Conservation (phyloP, 1,140 invertebrate species). For the Drosophila melanogaster region DNA sequence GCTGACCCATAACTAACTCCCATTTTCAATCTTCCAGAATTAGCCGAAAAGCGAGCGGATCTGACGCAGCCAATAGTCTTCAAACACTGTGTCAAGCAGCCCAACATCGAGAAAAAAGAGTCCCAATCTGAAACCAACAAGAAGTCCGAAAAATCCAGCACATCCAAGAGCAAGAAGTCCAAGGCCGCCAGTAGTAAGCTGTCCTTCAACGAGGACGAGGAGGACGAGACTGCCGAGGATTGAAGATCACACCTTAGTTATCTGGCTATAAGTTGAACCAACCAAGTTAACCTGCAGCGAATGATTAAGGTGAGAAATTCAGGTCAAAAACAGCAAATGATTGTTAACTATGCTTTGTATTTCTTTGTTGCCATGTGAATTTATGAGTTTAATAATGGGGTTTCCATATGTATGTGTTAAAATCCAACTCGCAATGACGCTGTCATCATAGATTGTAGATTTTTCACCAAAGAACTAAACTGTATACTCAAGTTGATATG, state of each 20-base stretch:
- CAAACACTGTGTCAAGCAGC: slow-evolving; percentile 62
- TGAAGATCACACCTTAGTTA: slow-evolving; percentile 11
- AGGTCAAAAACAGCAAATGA: slow-evolving; percentile 2
- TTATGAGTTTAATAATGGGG: slow-evolving; percentile 5
- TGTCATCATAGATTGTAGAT: neutral
- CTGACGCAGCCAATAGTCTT: slow-evolving; percentile 75
- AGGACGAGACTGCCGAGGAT: slow-evolving; percentile 64
- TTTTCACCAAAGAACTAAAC: neutral
- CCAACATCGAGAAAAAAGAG: slow-evolving; percentile 35
- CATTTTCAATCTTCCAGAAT: slow-evolving; percentile 50
- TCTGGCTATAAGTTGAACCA: neutral
- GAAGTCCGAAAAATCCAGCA: slow-evolving; percentile 8
- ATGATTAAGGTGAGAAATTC: slow-evolving; percentile 40
- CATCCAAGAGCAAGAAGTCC: slow-evolving; percentile 56
- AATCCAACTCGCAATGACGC: neutral
- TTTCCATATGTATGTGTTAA: neutral
- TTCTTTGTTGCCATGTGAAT: slow-evolving; percentile 11
- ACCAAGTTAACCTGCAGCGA: slow-evolving; percentile 10
- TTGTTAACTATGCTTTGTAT: neutral
- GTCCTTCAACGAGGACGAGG: slow-evolving; percentile 81
- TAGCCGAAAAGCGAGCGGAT: slow-evolving; percentile 73
- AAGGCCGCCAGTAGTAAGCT: slow-evolving; percentile 62
- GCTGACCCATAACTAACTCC: neutral
- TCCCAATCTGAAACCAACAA: slow-evolving; percentile 24
- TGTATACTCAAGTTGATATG: too few species aligned